Evolutionary conservation across 1,140 invertebrate genomes (phyloP), one percentile per base, ranked within the genome.

Genomic region (Pseudoatta argentina): DNA sequence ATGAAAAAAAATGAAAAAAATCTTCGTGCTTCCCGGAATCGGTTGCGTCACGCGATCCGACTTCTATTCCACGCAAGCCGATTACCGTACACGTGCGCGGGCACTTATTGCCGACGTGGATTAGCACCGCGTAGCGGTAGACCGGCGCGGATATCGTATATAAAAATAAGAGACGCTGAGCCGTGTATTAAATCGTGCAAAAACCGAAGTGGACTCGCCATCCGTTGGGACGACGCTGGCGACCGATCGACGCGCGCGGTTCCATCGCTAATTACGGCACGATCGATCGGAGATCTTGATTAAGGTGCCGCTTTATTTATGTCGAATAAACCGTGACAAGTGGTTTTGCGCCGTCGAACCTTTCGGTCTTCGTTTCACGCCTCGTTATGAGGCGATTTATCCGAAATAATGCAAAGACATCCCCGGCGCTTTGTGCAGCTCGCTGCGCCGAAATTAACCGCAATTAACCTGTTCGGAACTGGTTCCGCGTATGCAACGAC

Each of bases 31-130:
- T 89, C 59, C 85, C 85, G 85, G 88, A 78, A 87, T 89, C 48
- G n/a, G 64, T 90, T 89, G 61, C 86, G 79, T 87, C 88, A 87
- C 57, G 51, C 63, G 30, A 61, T 55, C n/a, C n/a, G 48, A 61
- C 79, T 88, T 89, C 88, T 59, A 21, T 39, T 88, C 87, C 88
- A 81, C 79, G 87, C 69, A 89, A 44, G 87, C 81, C 87, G 85
- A 92, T 92, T 90, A 91, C 83, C 82, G 87, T 86, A 83, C 86
- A 85, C 85, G 83, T 57, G 53, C 39, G 66, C 53, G 51, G 57
- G 86, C 67, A 86, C 88, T 89, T 89, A 87, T 87, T 87, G 87
- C n/a, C 64, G 78, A 87, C 66, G 82, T 78, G 71, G 51, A 85
- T 71, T 82, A 79, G 64, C 73, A 91, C 88, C 77, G 83, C 10